Evolutionary conservation across 1,140 invertebrate genomes (phyloP), one percentile per base, ranked within the genome.

Genomic region (Drosophila nebulosa): DNA sequence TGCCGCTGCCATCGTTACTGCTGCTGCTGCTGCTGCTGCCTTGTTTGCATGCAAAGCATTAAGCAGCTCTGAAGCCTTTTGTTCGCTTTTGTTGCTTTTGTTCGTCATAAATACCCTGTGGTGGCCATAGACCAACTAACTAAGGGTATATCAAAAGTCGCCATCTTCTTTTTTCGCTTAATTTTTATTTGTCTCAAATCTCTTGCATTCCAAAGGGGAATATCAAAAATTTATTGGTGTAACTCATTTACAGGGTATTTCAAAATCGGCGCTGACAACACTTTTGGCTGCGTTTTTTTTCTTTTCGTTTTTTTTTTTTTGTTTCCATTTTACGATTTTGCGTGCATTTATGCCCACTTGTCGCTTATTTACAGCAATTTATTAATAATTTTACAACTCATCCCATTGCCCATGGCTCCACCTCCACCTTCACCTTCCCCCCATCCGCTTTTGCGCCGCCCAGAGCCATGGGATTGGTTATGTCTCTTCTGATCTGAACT

Each of bases 351-450:
- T 69, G 62, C 50, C 57, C 67, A 66, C 60, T 69, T 73, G 52
- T 72, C 58, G 64, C 73, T 58, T 60, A 85, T 85, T 85, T 78
- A 55, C 78, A 80, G 68, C 75, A 85, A 86, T 86, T 81, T 85
- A 86, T 85, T 86, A 86, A 85, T 78, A 74, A 74, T 78, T 74
- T 77, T 69, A 36, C 39, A 46, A 46, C 39, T 18, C 39, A 46
- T 39, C 12, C 36, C 55, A 56, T 27, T 53, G 58, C 56, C 60
- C 26, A 30, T 10, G 27, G 27, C 30, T 24, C 32, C 50, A 35
- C 26, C 61, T 27, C 62, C 14, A 63, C 27, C 59, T n/a, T n/a
- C n/a, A n/a, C n/a, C n/a, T n/a, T n/a, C n/a, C n/a, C n/a, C n/a
- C n/a, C n/a, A n/a, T n/a, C n/a, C n/a, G n/a, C n/a, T n/a, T n/a